Base-by-base conservation (phyloP, 1,140 invertebrate genomes). In the Euglossa dilemma region DNA sequence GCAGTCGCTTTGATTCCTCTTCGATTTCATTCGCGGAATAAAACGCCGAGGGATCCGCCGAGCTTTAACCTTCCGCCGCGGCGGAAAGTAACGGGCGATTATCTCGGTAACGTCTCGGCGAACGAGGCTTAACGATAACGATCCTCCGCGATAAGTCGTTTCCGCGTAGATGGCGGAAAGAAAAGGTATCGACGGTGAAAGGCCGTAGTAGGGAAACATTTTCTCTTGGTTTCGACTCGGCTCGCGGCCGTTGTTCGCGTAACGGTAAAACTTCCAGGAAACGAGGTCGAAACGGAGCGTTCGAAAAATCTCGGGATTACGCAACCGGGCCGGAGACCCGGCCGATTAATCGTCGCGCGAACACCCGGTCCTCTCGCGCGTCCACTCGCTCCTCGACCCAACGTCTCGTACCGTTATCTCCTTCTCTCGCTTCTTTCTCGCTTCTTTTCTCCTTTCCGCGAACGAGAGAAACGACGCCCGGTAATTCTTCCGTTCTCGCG, bases 231-330 rank as follows among this genome's bases (percentile, higher is more conserved):
- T n/a, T n/a, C n/a, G n/a, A n/a, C n/a, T n/a, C n/a, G n/a, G 5
- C 12, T 57, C 70, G 70, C 9, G 28, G 8, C n/a, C 43, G 71
- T 73, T 36, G 50, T 56, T 73, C 61, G 80, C 73, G 59, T 86
- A 87, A 87, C 86, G 86, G 84, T 87, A 83, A 72, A 25, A 18
- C 57, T 56, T 69, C 18, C 56, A 18, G 50, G 61, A 77, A 84
- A 67, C 9, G 80, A 54, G 79, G 80, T 74, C 80, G 67, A 86
- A 83, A 83, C 69, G 54, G 61, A 78, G 59, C 74, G 25, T 78
- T 85, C 79, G 47, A 85, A 89, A 87, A 85, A 64, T 69, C 67
- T 50, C 61, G 66, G 56, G 16, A 64, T 85, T 81, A 47, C 78
- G 74, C 80, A 63, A 83, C n/a, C 57, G 20, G 7, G 18, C 25